Evolutionary conservation across 1,140 invertebrate species (phyloP).

Genomic region (Pseudomyrmex concolor): DNA sequence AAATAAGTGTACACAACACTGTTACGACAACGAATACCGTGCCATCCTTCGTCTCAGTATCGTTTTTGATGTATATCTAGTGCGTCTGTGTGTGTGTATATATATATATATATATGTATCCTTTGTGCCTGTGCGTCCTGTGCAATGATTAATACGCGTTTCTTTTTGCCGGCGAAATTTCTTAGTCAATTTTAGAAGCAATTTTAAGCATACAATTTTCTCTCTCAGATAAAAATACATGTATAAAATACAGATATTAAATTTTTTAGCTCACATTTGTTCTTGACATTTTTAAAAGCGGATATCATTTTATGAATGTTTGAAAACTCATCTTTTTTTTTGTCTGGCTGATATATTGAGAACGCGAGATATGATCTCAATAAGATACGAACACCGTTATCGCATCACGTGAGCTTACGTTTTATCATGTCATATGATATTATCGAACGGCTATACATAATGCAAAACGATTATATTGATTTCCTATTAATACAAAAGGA

Average conservation of each 20-base stretch:
- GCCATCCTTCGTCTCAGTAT: constrained; percentile 31
- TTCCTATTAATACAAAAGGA: constrained; percentile 22
- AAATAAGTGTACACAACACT: constrained; percentile 76
- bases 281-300: background rate
- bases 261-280: background rate
- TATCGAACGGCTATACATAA: background rate
- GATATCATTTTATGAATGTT: background rate
- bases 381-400: background rate
- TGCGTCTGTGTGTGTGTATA: too few relatives aligned
- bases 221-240: background rate
- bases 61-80: constrained; percentile 52
- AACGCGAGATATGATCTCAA: background rate
- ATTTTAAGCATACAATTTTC: background rate
- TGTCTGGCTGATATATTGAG: background rate
- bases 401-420: background rate
- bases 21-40: constrained; percentile 45
- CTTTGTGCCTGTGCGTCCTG: background rate
- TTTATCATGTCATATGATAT: background rate
- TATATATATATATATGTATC: background rate
- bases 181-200: background rate
- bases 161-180: background rate
- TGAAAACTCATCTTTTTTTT: background rate
- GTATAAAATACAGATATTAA: background rate
- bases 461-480: constrained; percentile 16
- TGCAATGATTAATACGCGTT: background rate